Base-by-base conservation (phyloP, 2,888 invertebrate genomes). In the Agrochola lychnidis region DNA sequence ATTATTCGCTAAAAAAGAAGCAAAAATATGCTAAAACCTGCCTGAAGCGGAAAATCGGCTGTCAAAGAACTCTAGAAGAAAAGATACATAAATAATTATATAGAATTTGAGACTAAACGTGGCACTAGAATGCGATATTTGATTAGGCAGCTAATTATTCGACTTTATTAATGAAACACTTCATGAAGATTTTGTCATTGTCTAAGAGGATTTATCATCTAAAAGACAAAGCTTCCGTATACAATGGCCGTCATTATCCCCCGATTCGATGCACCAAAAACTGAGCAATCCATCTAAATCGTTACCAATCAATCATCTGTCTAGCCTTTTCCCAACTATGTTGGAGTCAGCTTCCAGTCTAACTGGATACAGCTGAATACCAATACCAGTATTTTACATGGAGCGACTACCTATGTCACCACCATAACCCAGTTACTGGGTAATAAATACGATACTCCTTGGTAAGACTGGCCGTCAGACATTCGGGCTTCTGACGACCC, bases 131-230 rank as follows among this genome's bases (percentile, higher is more conserved):
- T 57, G 25, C 9, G 19, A 48, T 40, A 48, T 36, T 40, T 36
- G 10, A 40, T 73, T 42, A 73, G 12, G 16, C 71, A 42, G 40
- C 30, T 48, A 76, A 53, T 61, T 75, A 25, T 64, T n/a, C 4
- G 19, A 59, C n/a, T 51, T 61, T 51, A 76, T 78, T 78, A 78
- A 61, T 76, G 57, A 67, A 51, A 42, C 48, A 67, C 30, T 78
- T 76, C 56, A 78, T 30, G 48, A 22, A 70, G 40, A 70, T 40
- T 63, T 36, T 42, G 71, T 64, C 36, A 53, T 73, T 25, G 42
- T 63, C 25, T 57, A 7, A 7, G 30, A 42, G 12, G n/a, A 40
- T 73, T 45, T 14, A 45, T 66, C 36, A 45, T 45, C 14, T 14
- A 22, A 30, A 42, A 79, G 14, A 79, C 71, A 78, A 79, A 42